Base-by-base conservation (phyloP, 2,888 invertebrate genomes). In the Eristalis arbustorum region DNA sequence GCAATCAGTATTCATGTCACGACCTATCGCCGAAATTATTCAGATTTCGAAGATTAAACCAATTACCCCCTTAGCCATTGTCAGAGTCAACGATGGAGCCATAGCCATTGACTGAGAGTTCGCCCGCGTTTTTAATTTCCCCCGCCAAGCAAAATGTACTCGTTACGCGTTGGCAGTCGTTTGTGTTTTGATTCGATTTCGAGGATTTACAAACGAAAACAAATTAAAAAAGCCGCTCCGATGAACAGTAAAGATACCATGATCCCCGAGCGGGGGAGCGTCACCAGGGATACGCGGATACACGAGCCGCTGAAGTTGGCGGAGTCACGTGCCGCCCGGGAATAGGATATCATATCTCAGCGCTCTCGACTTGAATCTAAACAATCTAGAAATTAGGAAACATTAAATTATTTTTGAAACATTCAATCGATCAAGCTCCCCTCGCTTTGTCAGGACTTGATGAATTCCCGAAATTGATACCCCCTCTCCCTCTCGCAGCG, bases 1-100 rank as follows among this genome's bases (percentile, higher is more conserved):
- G 31, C 40, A 75, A 87, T 87, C 78, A 83, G 83, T 87, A 87
- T 87, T 87, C 87, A 79, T 75, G 87, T 87, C 87, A 87, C 87
- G 87, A 79, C 78, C 72, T 72, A 75, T 79, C 75, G 78, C 74
- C 67, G 71, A 72, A 74, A 87, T 82, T 87, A 87, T 82, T 87
- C 82, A 74, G 74, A 77, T 77, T 82, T 74, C 69, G 25, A 82
- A 74, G 74, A 75, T 77, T 87, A 67, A 87, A 71, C 82, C 82
- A 64, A 85, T 81, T 73, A 67, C 74, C 71, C 78, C 78, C 78
- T 82, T 81, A 79, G 74, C 66, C 71, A 67, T 40, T 42, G 31
- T 69, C 49, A 67, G 37, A 82, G 59, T 18, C 31, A 31, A 31
- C 31, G 31, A 14, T 13, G 22, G 37, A 56, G n/a, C n/a, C n/a